Base-by-base conservation (phyloP, 2,888 invertebrate genomes). In the Deroplatys truncata region DNA sequence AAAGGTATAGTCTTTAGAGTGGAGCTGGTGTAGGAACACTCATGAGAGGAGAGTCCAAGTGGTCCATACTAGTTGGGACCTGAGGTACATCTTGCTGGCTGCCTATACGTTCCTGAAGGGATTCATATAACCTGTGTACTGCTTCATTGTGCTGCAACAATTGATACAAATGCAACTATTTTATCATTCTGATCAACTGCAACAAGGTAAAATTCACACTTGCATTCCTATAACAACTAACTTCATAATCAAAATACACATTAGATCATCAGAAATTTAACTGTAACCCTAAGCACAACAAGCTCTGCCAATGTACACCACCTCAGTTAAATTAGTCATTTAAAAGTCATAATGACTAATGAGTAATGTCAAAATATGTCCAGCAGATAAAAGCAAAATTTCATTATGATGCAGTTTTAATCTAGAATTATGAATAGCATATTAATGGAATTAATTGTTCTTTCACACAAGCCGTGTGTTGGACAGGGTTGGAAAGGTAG, bases 1-100 rank as follows among this genome's bases (percentile, higher is more conserved):
- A 72, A 43, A 43, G 13, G 10, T 72, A 72, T 9, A 20, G 56
- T 72, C 20, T 2, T 86, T 88, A 90, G 10, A 96, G 96, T 89
- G 97, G 97, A 25, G 96, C 96, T 13, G 97, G 97, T 20, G 97
- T 97, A 25, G 97, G 97, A 9, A 98, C 97, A 94, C 96, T 97
- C 96, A 97, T 97, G 16, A 98, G 94, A 0, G 98, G 97, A 0
- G 98, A 97, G 92, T 97, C 97, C 90, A 97, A 94, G 92, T 96
- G 96, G 92, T 97, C 97, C 92, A 96, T 94, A 92, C 96, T 96
- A 93, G 95, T 94, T 91, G 95, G 95, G 91, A 95, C 94, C 29
- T 94, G 94, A 15, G 94, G 94, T 0, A 96, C 95, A 92, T 97
- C 97, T 88, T 96, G 95, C 92, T 96, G 96, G 7, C 95, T 94